Conservation (phyloP, 2,888 invertebrate genomes). For the Celastrina argiolus region DNA sequence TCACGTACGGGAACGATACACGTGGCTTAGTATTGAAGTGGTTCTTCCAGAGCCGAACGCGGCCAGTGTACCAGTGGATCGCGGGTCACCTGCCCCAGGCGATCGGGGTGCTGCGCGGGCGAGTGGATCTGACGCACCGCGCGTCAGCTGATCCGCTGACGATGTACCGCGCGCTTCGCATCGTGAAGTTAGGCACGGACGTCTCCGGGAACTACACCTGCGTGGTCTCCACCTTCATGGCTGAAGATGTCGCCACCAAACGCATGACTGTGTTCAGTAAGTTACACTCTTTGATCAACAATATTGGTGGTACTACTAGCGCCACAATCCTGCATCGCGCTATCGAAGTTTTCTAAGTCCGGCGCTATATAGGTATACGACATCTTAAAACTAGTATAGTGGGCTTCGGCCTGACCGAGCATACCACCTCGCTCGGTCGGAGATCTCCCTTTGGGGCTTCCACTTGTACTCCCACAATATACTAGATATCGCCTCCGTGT, state of each 20-base stretch:
- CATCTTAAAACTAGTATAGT: too few relatives aligned
- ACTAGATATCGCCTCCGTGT: too few relatives aligned
- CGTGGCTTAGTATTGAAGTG: slow-evolving; percentile 86
- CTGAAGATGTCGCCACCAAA: slow-evolving; percentile 81
- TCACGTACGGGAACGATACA: slow-evolving; percentile 79
- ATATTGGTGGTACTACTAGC: too few relatives aligned
- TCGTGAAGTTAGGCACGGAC: slow-evolving; percentile 84
- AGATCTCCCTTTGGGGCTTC: too few relatives aligned
- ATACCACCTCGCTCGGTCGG: too few relatives aligned
- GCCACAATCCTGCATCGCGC: too few relatives aligned
- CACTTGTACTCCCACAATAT: too few relatives aligned
- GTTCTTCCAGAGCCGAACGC: slow-evolving; percentile 82
- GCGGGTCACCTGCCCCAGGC: slow-evolving; percentile 81
- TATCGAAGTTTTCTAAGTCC: too few relatives aligned
- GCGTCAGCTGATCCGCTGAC: slow-evolving; percentile 82
- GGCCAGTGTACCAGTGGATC: slow-evolving; percentile 89
- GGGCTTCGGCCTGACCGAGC: too few relatives aligned
- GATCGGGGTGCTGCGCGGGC: slow-evolving; percentile 73
- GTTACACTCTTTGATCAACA: slow-evolving; percentile 39
- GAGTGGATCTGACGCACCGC: slow-evolving; percentile 81
- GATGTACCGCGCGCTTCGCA: slow-evolving; percentile 84
- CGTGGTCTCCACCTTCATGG: slow-evolving; percentile 83
- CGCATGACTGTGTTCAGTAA: slow-evolving; percentile 83
- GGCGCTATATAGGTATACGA: too few relatives aligned
- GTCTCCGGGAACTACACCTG: slow-evolving; percentile 86